phyloP scores from a whole-genome alignment of 2,888 invertebrate genomes.

The Vesta saturnalis region DNA sequence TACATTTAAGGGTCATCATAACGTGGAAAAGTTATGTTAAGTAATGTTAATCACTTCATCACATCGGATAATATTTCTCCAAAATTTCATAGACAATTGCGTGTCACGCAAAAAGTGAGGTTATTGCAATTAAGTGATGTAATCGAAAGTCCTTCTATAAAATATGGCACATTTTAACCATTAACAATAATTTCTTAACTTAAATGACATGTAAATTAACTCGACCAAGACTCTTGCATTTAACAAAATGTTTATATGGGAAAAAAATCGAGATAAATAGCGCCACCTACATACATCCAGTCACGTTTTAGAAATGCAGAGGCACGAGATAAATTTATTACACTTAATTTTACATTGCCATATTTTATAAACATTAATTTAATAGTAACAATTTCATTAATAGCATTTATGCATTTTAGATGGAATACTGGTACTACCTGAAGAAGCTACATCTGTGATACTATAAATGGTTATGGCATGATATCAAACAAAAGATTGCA shows the following conservation, averaged over 20 bases:
- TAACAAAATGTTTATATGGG: background rate
- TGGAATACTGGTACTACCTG: no score
- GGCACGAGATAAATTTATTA: constrained; percentile 3
- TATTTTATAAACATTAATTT: no score
- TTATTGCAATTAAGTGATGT: constrained; percentile 12
- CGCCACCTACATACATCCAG: background rate
- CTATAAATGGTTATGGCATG: no score
- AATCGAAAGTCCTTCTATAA: constrained; percentile 7
- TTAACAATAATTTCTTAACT: constrained; percentile 12
- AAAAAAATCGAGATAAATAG: background rate
- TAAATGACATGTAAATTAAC: constrained; percentile 16
- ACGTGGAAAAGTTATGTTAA: background rate
- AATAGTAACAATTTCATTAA: background rate
- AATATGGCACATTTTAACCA: constrained; percentile 11
- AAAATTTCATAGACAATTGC: background rate
- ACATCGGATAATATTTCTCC: background rate
- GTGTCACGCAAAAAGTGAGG: background rate
- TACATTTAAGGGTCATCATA: background rate
- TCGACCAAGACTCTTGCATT: background rate
- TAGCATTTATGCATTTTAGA: no score
- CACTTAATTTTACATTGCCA: background rate
- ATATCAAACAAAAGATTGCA: no score
- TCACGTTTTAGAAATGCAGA: constrained; percentile 5
- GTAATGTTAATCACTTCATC: no score
- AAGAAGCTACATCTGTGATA: no score